Evolutionary conservation across 2,888 invertebrate species (phyloP), one percentile per base, ranked within the genome.

Genomic region (Agapostemon virescens): DNA sequence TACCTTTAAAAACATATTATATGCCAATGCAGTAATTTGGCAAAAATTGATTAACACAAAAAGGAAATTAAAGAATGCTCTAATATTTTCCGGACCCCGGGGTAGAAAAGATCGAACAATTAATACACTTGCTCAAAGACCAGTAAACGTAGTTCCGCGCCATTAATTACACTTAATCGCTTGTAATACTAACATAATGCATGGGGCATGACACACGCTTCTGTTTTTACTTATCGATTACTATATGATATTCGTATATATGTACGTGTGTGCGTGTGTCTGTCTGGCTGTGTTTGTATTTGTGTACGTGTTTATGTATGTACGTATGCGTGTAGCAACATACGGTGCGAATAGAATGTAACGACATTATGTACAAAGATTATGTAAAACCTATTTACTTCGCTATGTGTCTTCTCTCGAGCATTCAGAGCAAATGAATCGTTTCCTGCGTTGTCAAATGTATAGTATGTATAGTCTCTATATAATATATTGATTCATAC

Each of bases 51-150:
- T 79, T 78, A 76, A 79, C 49, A 33, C 52, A 72, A 76, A 85
- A 72, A 76, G 81, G 79, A 74, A 63, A 63, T 63, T 73, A 74
- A 79, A 69, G 75, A 71, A 77, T 69, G 49, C 64, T 85, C 73
- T 74, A 69, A 15, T 63, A 26, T 77, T 30, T 55, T 73, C 20
- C 55, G 66, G 73, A 77, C 63, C 45, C 61, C 70, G 36, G 85
- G 79, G 76, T 87, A 88, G 71, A 88, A 87, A 88, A 88, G 84
- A 80, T 69, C 55, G 79, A 86, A 85, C 77, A 69, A 79, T 81
- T 63, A 73, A 58, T 81, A 79, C 49, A 45, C 64, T 83, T 80
- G 80, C 42, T 79, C 42, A 42, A 83, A 82, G 42, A 70, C 58
- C 73, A 42, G 64, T 79, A 69, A 52, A 64, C 61, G 69, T 20